Evolutionary conservation across 1,140 invertebrate genomes (phyloP).

Genomic region (Branchinecta lindahli): DNA sequence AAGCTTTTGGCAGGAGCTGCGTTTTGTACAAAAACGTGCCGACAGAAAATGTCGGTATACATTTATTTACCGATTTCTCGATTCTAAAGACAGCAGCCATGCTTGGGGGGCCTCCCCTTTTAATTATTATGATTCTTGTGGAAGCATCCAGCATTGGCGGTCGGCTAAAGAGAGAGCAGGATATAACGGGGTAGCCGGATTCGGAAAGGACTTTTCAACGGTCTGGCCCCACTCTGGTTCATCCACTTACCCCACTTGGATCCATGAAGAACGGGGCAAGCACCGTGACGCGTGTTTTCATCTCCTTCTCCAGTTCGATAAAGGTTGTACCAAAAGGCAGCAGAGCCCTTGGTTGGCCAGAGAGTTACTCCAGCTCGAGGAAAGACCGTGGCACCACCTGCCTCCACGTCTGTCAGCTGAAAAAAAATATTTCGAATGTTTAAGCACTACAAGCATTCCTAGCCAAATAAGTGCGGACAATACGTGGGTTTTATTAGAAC

Average conservation of each 20-base stretch:
- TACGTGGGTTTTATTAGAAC: not conserved
- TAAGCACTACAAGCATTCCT: conserved; percentile 12
- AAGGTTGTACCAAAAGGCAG: conserved; percentile 39
- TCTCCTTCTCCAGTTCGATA: conserved; percentile 33
- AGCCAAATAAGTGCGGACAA: not conserved
- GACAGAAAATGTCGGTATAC: too few species aligned
- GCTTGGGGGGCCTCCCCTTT: too few species aligned
- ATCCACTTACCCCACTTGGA: conserved; percentile 34
- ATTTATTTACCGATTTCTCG: too few species aligned
- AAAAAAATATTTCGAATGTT: not conserved
- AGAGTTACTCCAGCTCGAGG: conserved; percentile 31
- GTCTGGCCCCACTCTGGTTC: too few species aligned
- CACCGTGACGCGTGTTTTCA: conserved; percentile 34
- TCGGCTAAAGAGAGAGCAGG: too few species aligned
- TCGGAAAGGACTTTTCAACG: too few species aligned
- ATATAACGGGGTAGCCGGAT: too few species aligned
- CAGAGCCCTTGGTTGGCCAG: conserved; percentile 31
- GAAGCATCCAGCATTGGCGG: too few species aligned
- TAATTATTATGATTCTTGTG: too few species aligned
- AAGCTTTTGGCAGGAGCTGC: too few species aligned
- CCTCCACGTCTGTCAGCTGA: conserved; percentile 32
- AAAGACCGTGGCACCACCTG: conserved; percentile 35
- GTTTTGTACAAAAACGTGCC: too few species aligned
- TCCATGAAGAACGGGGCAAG: conserved; percentile 37
- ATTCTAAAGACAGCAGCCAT: too few species aligned